phyloP scores from a whole-genome alignment of 1,140 invertebrate species.

The Ganaspis sp. region DNA sequence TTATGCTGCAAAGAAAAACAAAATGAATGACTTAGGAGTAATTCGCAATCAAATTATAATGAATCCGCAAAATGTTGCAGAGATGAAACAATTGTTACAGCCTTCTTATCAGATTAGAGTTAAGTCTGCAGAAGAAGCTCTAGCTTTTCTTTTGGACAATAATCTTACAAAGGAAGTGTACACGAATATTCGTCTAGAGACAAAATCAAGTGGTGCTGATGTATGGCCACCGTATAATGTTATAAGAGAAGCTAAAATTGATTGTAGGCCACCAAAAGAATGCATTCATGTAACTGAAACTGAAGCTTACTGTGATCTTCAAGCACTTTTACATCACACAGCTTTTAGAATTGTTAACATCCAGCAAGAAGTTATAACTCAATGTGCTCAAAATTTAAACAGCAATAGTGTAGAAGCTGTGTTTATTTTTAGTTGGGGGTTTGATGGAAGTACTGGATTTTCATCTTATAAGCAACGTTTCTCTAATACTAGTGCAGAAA shows the following conservation, averaged over 20 bases:
- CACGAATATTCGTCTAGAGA: neutral
- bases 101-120: neutral
- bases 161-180: neutral
- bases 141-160: neutral
- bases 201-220: neutral
- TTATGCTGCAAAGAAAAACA: constrained; percentile 61
- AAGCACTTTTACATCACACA: too few relatives aligned
- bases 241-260: neutral
- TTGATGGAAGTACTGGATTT: neutral
- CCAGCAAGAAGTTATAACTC: too few relatives aligned
- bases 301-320: too few relatives aligned
- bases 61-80: neutral
- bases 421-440: neutral
- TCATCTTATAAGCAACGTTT: neutral
- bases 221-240: neutral
- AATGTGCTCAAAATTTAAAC: too few relatives aligned
- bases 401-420: neutral
- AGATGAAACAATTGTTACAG: neutral
- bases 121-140: neutral
- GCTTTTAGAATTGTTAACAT: too few relatives aligned
- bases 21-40: neutral
- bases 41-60: neutral
- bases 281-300: neutral
- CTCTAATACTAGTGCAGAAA: neutral
- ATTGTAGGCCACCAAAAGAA: neutral